A percentile compares a stretch with the other conserved stretches of the same genome.
phyloP scores from a whole-genome alignment of 1,140 invertebrate genomes.

The Delia radicum region DNA sequence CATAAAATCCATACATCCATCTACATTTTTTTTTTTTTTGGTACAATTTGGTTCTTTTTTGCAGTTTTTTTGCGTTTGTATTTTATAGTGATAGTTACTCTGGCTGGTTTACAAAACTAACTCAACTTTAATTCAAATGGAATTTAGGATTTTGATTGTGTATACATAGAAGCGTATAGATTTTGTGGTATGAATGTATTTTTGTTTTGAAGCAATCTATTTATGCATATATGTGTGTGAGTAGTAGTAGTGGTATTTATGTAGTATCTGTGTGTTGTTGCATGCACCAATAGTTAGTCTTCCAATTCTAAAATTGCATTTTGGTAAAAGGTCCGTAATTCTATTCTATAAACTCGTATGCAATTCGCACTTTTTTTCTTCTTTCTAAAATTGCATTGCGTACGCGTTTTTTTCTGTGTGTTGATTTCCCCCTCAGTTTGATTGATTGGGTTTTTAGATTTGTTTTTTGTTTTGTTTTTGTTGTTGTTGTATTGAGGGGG shows the following conservation, averaged over 20 bases:
- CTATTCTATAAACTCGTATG: conserved; percentile 11
- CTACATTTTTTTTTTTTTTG: background rate
- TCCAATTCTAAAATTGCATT: background rate
- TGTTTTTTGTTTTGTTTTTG: conserved; percentile 34
- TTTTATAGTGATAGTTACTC: background rate
- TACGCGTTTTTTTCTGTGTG: conserved; percentile 15
- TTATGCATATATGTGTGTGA: background rate
- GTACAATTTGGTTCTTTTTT: conserved; percentile 2
- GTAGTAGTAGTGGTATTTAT: no score
- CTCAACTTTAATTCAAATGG: conserved; percentile 41
- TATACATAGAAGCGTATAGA: background rate
- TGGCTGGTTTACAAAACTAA: conserved; percentile 1
- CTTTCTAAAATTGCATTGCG: conserved; percentile 12
- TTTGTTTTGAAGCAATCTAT: conserved; percentile 48
- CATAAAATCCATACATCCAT: conserved; percentile 2
- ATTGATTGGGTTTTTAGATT: conserved; percentile 42
- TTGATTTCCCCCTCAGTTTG: conserved; percentile 32
- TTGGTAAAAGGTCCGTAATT: background rate
- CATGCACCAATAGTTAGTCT: conserved; percentile 3
- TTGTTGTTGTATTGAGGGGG: conserved; percentile 31
- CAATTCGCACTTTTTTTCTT: conserved; percentile 16
- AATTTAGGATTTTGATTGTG: conserved; percentile 45
- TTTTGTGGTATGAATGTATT: conserved; percentile 48
- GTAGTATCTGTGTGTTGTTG: background rate
- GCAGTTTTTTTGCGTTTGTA: background rate